phyloP scores from a whole-genome alignment of 2,113 vertebrate species.

The Mus spicilegus region DNA sequence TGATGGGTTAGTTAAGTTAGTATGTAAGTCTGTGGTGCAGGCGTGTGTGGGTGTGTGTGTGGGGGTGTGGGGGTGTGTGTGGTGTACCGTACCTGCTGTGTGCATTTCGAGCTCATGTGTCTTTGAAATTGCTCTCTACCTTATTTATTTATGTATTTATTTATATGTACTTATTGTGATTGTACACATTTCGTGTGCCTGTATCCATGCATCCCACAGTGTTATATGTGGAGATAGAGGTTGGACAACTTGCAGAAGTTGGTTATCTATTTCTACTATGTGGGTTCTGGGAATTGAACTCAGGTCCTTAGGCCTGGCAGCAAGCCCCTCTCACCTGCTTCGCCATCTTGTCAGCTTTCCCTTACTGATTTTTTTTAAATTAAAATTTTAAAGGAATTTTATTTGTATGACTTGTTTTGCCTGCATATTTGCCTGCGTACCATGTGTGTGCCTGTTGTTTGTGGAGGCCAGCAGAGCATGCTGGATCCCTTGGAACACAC shows the following conservation, averaged over 20 bases:
- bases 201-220: neutral
- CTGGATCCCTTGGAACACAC: neutral
- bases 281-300: neutral
- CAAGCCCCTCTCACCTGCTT: neutral
- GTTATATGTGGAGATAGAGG: neutral
- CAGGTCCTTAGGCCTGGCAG: neutral
- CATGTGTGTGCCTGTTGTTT: neutral
- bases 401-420: neutral
- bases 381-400: neutral
- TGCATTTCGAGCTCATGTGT: neutral
- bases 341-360: neutral
- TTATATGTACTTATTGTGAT: neutral
- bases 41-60: no score
- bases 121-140: neutral
- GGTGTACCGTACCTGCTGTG: neutral
- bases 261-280: neutral
- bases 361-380: neutral
- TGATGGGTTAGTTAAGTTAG: neutral
- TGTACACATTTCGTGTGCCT: neutral
- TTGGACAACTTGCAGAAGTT: neutral
- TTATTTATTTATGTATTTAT: neutral
- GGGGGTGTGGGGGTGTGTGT: no score
- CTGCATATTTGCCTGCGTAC: neutral
- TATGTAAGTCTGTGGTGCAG: neutral
- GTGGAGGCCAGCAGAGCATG: neutral